Evolutionary conservation across 2,113 vertebrate species (phyloP).

Genomic region (Myotis brandtii): DNA sequence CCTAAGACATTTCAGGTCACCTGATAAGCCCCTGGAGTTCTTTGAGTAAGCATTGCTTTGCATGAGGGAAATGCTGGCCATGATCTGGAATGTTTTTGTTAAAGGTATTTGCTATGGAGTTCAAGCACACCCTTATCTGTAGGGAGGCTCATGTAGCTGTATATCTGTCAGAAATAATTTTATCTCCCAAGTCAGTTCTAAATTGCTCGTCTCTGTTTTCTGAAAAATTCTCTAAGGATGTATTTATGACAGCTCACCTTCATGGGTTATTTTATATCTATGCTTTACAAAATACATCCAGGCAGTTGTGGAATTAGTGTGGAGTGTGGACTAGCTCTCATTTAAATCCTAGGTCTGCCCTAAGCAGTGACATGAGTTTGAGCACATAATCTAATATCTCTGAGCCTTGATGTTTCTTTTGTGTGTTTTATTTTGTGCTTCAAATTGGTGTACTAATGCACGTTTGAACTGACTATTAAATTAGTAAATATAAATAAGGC

Average conservation of each 20-base stretch:
- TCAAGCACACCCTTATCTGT: background rate
- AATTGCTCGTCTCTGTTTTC: conserved; percentile 26
- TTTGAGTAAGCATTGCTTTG: background rate
- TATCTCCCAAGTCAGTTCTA: background rate
- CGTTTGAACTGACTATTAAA: conserved; percentile 21
- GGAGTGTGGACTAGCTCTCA: background rate
- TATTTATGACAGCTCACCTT: background rate
- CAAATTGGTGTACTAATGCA: background rate
- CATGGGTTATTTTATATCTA: background rate
- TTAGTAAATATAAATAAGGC: background rate
- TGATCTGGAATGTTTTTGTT: conserved; percentile 19
- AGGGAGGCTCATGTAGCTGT: background rate
- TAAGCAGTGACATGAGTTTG: background rate
- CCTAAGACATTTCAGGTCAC: conserved; percentile 18
- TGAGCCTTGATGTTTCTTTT: background rate
- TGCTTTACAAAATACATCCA: background rate
- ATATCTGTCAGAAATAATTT: conserved; percentile 39
- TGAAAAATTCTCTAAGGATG: conserved; percentile 10
- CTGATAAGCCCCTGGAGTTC: background rate
- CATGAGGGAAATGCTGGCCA: background rate
- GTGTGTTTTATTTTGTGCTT: background rate
- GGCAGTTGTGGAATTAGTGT: background rate
- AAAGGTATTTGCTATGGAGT: background rate
- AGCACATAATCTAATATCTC: background rate
- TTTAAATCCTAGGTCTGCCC: background rate